Base-by-base conservation (phyloP, 2,888 invertebrate genomes). In the Cordilura impudica region DNA sequence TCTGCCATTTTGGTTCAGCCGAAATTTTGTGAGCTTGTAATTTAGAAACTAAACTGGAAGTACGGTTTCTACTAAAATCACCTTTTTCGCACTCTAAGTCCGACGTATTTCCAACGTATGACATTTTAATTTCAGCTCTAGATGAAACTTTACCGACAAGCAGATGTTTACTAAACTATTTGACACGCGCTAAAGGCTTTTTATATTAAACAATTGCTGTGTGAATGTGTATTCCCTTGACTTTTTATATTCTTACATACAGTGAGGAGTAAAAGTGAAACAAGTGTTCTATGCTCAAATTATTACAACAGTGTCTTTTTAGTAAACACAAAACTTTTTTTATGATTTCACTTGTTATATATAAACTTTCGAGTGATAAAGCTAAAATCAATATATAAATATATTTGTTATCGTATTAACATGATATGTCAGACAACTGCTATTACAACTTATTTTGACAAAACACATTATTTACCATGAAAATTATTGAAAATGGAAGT, bases 21-120 rank as follows among this genome's bases (percentile, higher is more conserved):
- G 88, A 87, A 8, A 88, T 81, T 83, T 89, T 89, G 69, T 87
- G 86, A 21, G 87, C 87, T 35, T 86, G 86, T 84, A 87, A 84
- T 83, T 88, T 89, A 66, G 86, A 86, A 39, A 88, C 86, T 47
- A 88, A 81, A 80, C 85, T 87, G 75, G 87, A 81, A 71, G 85
- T 83, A 65, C 87, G 87, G 78, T 76, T 84, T 71, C 88, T 83
- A 43, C 82, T 82, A 69, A 83, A 86, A 63, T 88, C 88, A 69
- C 86, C 87, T 83, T 89, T 90, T 78, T 90, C 89, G 82, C 88
- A 87, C 78, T 90, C 90, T 78, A 87, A 83, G 81, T 90, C 89
- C 67, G 90, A 90, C 60, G 87, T 85, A 83, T 89, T 89, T 71
- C 88, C 89, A 80, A 87, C 84, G 78, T 88, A 89, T 70, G 89